A percentile compares a stretch with the other conserved stretches of the same genome.
phyloP scores from a whole-genome alignment of 2,797 vertebrate genomes.

The Synanceia verrucosa region DNA sequence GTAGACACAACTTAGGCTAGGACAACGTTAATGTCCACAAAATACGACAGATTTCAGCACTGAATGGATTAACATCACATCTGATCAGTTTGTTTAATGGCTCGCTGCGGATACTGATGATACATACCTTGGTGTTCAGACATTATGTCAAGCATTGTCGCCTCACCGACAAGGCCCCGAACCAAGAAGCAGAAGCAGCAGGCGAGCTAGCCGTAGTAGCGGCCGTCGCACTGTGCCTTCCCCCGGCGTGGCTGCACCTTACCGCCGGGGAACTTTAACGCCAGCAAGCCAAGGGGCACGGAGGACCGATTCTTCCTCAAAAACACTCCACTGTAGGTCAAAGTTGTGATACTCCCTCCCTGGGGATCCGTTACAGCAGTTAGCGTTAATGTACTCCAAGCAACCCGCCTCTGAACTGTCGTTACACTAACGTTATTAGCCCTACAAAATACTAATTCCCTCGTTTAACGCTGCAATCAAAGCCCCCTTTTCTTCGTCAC shows the following conservation, averaged over 20 bases:
- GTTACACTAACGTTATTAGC: conserved; percentile 48
- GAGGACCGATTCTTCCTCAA: background rate
- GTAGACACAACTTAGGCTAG: conserved; percentile 37
- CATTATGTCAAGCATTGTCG: conserved; percentile 90
- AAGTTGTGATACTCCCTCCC: conserved; percentile 8
- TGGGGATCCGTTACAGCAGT: conserved; percentile 8
- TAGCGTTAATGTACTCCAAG: conserved; percentile 12
- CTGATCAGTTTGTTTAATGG: background rate
- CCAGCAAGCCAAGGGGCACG: conserved; percentile 25
- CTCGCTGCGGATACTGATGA: rapidly evolving
- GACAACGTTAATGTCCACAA: conserved; percentile 6
- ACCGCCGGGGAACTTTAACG: conserved; percentile 67
- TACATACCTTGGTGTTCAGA: conserved; percentile 87
- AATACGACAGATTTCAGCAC: conserved; percentile 25
- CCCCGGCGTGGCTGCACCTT: conserved; percentile 79
- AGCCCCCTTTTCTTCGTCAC: conserved; percentile 58
- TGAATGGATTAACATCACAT: background rate
- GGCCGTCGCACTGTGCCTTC: conserved; percentile 71
- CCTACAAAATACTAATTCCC: conserved; percentile 63
- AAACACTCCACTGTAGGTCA: background rate
- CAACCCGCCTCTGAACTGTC: conserved; percentile 41
- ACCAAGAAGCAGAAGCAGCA: conserved; percentile 63
- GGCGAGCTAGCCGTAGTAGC: conserved; percentile 73
- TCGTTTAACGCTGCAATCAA: conserved; percentile 58
- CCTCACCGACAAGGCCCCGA: conserved; percentile 78